These are phyloP conservation scores for Rhynchopsitta pachyrhyncha DNA, from an alignment of 2,113 vertebrate genomes.

Conservation along the genomic window DNA sequence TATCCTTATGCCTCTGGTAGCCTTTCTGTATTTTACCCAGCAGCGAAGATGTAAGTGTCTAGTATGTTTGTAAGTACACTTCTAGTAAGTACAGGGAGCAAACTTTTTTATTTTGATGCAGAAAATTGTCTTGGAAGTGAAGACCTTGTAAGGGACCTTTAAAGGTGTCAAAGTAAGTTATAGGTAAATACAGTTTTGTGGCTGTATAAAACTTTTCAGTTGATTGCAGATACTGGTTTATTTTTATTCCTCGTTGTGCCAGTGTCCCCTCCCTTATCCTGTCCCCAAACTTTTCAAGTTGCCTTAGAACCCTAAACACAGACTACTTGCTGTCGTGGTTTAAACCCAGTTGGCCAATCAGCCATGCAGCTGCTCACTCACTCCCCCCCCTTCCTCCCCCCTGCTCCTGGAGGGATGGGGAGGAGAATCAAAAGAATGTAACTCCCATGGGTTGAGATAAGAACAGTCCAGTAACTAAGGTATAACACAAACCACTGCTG, in stretches of 20 bases:
- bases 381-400: too few relatives aligned
- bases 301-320: not conserved
- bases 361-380: too few relatives aligned
- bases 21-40: not conserved
- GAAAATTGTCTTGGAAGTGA: not conserved
- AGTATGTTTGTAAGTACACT: not conserved
- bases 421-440: too few relatives aligned
- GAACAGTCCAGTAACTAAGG: too few relatives aligned
- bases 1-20: not conserved
- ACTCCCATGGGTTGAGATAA: too few relatives aligned
- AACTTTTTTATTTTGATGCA: not conserved
- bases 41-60: not conserved
- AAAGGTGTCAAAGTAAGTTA: not conserved
- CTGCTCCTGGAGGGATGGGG: too few relatives aligned
- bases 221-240: accelerated
- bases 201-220: not conserved
- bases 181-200: not conserved
- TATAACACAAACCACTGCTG: too few relatives aligned
- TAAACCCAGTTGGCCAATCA: too few relatives aligned
- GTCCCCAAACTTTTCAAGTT: not conserved
- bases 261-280: too few relatives aligned
- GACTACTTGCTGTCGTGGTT: not conserved
- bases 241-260: not conserved
- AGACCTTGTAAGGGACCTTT: not conserved
- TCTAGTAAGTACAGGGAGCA: not conserved